phyloP scores from a whole-genome alignment of 2,797 vertebrate species.

The Myripristis jacobus region DNA sequence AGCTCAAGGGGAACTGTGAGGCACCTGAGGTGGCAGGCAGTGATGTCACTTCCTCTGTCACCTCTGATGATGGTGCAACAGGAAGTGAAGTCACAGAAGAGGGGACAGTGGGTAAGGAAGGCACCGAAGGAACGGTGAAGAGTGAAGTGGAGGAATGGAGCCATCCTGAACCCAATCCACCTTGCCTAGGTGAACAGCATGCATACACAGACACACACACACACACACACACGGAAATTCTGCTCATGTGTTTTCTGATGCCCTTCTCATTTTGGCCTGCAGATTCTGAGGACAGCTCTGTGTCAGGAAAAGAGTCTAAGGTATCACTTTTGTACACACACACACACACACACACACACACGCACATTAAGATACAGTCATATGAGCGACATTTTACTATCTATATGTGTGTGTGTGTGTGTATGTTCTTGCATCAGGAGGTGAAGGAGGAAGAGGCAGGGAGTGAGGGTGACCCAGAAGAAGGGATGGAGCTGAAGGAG shows the following conservation, averaged over 20 bases:
- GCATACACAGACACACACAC: background rate
- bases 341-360: background rate
- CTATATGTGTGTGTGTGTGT: no score
- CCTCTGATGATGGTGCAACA: slow-evolving; percentile 57
- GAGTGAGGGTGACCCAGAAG: slow-evolving; percentile 80
- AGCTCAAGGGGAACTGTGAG: slow-evolving; percentile 59
- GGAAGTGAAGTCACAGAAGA: slow-evolving; percentile 64
- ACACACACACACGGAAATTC: background rate
- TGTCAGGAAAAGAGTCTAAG: slow-evolving; percentile 84
- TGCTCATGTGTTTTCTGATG: slow-evolving; percentile 1
- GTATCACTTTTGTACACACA: slow-evolving; percentile 54
- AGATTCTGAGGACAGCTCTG: slow-evolving; percentile 88
- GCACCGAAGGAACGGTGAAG: slow-evolving; percentile 72
- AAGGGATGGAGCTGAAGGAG: slow-evolving; percentile 89
- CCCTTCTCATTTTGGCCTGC: slow-evolving; percentile 18
- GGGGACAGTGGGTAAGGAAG: slow-evolving; percentile 57
- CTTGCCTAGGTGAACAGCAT: slow-evolving; percentile 75
- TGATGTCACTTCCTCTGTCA: slow-evolving; percentile 49
- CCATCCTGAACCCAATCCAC: slow-evolving; percentile 77
- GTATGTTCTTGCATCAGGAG: slow-evolving; percentile 75
- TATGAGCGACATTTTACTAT: background rate
- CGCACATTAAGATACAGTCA: background rate
- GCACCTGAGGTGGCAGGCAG: slow-evolving; percentile 52
- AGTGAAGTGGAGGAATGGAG: slow-evolving; percentile 84
- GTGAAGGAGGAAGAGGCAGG: slow-evolving; percentile 91